Conservation (phyloP, 2,113 vertebrate species). For the Felis catus region F.catus_Fca126_mat1.0 CM031418.1:90285001-90285500, state of each 20-base stretch:
- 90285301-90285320: neutral
- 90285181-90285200: neutral
- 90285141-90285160: neutral
- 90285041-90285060: neutral
- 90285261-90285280: neutral
- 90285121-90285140: neutral
- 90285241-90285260: no score
- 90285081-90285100: neutral
- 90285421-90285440: slow-evolving; percentile 29
- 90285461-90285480: neutral
- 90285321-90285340: neutral
- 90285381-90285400: neutral
- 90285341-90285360: neutral
- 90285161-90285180: neutral
- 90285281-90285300: neutral
- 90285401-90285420: slow-evolving; percentile 11
- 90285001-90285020: no score
- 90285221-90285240: neutral
- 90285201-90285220: neutral
- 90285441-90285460: slow-evolving; percentile 1
- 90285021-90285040: no score
- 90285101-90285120: neutral
- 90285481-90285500: neutral
- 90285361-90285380: neutral
- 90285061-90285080: neutral